Evolutionary conservation across 2,888 invertebrate genomes (phyloP).

Genomic region (Drosophila testacea): DNA sequence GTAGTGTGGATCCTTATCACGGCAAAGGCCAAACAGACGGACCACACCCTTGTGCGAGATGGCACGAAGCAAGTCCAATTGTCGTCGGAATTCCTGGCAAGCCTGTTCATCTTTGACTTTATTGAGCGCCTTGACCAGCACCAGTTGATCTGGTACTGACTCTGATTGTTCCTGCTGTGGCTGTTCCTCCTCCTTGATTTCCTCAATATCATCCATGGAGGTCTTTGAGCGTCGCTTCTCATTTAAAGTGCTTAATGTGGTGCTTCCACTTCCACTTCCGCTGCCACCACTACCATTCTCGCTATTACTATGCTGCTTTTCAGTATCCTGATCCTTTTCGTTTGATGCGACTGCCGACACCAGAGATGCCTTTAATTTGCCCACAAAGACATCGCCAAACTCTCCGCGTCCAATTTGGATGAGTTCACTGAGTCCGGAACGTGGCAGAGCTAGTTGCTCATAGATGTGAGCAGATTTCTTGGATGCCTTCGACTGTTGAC

Average conservation of each 20-base stretch:
- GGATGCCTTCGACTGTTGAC: slow-evolving; percentile 88
- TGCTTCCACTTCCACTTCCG: slow-evolving; percentile 67
- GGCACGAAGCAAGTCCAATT: slow-evolving; percentile 93
- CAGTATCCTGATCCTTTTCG: slow-evolving; percentile 78
- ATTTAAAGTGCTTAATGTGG: slow-evolving; percentile 73
- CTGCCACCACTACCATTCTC: slow-evolving; percentile 74
- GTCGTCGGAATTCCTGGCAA: slow-evolving; percentile 93
- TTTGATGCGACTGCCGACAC: slow-evolving; percentile 30
- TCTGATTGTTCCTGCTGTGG: slow-evolving; percentile 44
- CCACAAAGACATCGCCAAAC: slow-evolving; percentile 95
- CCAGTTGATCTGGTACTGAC: slow-evolving; percentile 79
- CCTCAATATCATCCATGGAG: slow-evolving; percentile 85
- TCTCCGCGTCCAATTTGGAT: slow-evolving; percentile 92
- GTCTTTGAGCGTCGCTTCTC: slow-evolving; percentile 84
- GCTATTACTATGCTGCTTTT: slow-evolving; percentile 80
- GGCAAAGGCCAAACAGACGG: slow-evolving; percentile 92
- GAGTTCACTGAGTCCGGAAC: slow-evolving; percentile 90
- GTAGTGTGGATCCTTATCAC: slow-evolving; percentile 94
- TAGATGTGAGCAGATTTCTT: slow-evolving; percentile 87
- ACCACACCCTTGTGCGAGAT: slow-evolving; percentile 93
- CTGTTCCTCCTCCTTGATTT: slow-evolving; percentile 83
- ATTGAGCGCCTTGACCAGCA: slow-evolving; percentile 92
- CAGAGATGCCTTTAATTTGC: slow-evolving; percentile 86
- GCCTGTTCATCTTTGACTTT: slow-evolving; percentile 91
- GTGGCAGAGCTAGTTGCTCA: slow-evolving; percentile 91